Conservation (phyloP, 2,888 invertebrate genomes). For the Hemicrepidius hirtus region DNA sequence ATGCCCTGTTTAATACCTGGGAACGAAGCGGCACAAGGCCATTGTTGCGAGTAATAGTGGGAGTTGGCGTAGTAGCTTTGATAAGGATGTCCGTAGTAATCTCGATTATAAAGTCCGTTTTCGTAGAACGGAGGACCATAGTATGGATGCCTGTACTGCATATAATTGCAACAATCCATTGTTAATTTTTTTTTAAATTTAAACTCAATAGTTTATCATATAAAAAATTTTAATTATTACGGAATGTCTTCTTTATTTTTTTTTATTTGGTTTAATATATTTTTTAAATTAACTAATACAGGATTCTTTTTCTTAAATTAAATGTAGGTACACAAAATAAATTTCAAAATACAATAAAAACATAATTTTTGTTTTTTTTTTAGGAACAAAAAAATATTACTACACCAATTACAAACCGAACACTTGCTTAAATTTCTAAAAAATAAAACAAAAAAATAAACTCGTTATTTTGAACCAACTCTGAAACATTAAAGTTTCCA, state of each 20-base stretch:
- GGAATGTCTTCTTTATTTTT: background rate
- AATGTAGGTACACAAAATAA: too few species aligned
- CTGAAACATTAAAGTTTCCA: background rate
- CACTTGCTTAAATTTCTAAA: background rate
- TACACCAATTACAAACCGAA: too few species aligned
- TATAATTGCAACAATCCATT: slow-evolving; percentile 71
- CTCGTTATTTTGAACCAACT: too few species aligned
- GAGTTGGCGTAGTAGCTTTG: slow-evolving; percentile 65
- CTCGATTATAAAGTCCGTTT: slow-evolving; percentile 63
- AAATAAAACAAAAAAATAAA: background rate
- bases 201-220: background rate
- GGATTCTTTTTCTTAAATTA: too few species aligned
- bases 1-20: slow-evolving; percentile 63
- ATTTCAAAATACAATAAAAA: too few species aligned
- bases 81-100: slow-evolving; percentile 65
- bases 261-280: too few species aligned
- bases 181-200: background rate
- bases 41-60: slow-evolving; percentile 66
- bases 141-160: slow-evolving; percentile 68
- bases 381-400: too few species aligned
- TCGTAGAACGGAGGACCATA: slow-evolving; percentile 68
- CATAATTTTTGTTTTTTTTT: too few species aligned
- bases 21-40: slow-evolving; percentile 66
- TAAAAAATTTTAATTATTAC: background rate
- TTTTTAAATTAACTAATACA: too few species aligned